Conservation (phyloP, 53 echinoderm and acorn worm species). For the Holothuria leucospilota region DNA sequence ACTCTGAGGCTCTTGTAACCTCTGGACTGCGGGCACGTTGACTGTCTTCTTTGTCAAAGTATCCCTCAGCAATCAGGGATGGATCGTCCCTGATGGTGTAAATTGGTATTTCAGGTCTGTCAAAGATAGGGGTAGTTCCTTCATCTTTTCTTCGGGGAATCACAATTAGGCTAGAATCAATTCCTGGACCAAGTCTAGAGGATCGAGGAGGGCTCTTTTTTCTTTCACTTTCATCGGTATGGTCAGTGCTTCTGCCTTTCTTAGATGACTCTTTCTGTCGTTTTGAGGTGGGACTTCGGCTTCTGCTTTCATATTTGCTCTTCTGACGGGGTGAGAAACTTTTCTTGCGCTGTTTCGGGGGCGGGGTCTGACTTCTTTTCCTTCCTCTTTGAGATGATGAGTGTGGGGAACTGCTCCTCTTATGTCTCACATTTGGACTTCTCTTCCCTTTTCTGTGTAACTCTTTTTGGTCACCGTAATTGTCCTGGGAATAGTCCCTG, state of each 20-base stretch:
- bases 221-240: not conserved
- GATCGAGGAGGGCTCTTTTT: constrained; percentile 37
- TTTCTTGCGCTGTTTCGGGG: constrained; percentile 25
- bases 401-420: constrained; percentile 8
- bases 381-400: not conserved
- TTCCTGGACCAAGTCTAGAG: constrained; percentile 42
- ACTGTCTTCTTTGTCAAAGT: constrained; percentile 48
- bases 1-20: constrained; percentile 31
- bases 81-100: constrained; percentile 74
- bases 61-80: constrained; percentile 37
- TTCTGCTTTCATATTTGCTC: constrained; percentile 5
- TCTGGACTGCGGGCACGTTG: constrained; percentile 17
- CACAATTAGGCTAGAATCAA: constrained; percentile 79
- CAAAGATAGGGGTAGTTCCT: constrained; percentile 79
- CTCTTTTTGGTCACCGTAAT: not conserved
- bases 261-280: constrained; percentile 9
- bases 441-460: constrained; percentile 6
- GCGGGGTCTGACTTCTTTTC: constrained; percentile 20
- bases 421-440: not conserved
- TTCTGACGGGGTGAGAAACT: constrained; percentile 29
- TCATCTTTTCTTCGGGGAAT: constrained; percentile 93
- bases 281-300: constrained; percentile 23
- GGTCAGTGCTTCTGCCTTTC: constrained; percentile 5
- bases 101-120: constrained; percentile 82
- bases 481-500: constrained; percentile 3